Evolutionary conservation across 2,888 invertebrate species (phyloP), one percentile per base, ranked within the genome.

Genomic region (Candidula unifasciata): DNA sequence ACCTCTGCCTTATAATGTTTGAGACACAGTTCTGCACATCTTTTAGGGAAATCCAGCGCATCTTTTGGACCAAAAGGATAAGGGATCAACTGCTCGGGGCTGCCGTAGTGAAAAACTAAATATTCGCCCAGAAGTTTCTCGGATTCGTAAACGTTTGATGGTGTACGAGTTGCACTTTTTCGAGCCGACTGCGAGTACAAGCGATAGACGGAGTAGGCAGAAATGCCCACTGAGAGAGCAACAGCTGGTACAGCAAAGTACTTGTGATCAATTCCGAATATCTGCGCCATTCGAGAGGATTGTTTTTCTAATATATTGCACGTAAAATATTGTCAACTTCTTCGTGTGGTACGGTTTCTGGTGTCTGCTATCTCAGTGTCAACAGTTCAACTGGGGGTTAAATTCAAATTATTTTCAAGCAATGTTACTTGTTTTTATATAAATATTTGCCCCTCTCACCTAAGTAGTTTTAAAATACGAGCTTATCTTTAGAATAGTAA

Each of bases 11-110:
- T 89, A 74, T 86, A 90, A 86, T 93, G 87, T 74, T 92, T 91
- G 5, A 91, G 71, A 83, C 93, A 93, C 35, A 93, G 83, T 27
- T 93, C 92, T 27, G 92, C 93, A 88, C 93, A 92, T 85, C 92
- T 86, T 84, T 90, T 91, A 0, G 93, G 92, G 86, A 93, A 93
- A 80, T 92, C 91, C 24, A 92, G 85, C 0, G 91, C 87, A 66
- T 90, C 89, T 76, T 89, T 90, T n/a, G 92, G 92, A 18, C 91
- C 92, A 87, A 91, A 90, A 33, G 90, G 90, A 82, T 90, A 92
- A 33, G 84, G 86, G 21, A 91, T 87, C 37, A 92, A 87, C 78
- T 92, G 91, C n/a, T 86, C 86, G 6, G 89, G 88, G 3, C 89
- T 86, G 0, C 92, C 91, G 87, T 91, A 93, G 87, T 93, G 93